Base-by-base conservation (phyloP, 2,113 vertebrate species). In the Cryptomyrus ogoouensis region DNA sequence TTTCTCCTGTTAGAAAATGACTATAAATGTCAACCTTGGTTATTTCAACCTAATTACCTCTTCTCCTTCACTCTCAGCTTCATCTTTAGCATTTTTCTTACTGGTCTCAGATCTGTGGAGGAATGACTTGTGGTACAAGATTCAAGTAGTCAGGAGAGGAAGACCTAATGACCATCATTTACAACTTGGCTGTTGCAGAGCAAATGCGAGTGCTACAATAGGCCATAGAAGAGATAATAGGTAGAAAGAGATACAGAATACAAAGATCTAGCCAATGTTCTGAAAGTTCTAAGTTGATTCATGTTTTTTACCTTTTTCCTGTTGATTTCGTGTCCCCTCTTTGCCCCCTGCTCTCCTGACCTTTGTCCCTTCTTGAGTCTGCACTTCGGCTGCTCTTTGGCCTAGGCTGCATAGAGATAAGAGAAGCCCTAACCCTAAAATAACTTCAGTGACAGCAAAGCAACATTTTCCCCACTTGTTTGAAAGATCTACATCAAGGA, bases 271-370 rank as follows among this genome's bases (percentile, higher is more conserved):
- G 27, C 27, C 62, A 70, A 70, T 13, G 62, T 31, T 70, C 24
- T 24, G 13, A 50, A 24, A 24, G 19, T 58, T 58, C 24, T 3
- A 62, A 62, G 58, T 66, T n/a, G 3, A 27, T 12, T 66, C 9
- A 27, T 66, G 8, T 39, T 77, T 39, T 42, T 13, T 44, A 91
- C 92, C 90, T 90, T 62, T 39, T 89, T 4, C 19, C 39, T 88
- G 53, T 10, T 17, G 52, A 42, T 31, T 77, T 6, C 44, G 8
- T 46, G 12, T 46, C 10, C 13, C 35, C 31, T 21, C 7, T 53
- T 31, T 31, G n/a, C 3, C 9, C 70, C 39, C 24, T n/a, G 42
- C 13, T n/a, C 56, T 88, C 39, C 46, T 9, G n/a, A 47, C 13
- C 27, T 66, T 17, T 89, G 44, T 3, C 15, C 53, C 5, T 70